These are phyloP conservation scores for Corvus moneduloides DNA, from an alignment of 2,113 vertebrate genomes.

Conservation along the genomic window DNA sequence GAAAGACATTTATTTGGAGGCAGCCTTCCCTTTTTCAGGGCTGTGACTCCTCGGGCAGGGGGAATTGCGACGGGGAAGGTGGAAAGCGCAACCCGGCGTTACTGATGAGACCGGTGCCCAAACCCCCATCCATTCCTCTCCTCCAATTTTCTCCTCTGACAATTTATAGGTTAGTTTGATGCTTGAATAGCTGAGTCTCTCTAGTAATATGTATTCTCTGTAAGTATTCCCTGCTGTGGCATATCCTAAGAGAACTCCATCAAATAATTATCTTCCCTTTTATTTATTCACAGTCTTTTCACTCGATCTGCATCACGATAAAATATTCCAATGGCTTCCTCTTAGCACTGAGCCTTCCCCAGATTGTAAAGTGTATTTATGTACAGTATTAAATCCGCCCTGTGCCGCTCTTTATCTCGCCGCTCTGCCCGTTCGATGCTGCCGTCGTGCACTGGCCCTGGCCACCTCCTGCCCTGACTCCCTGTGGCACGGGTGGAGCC, in stretches of 20 bases:
- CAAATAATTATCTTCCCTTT: slow-evolving; percentile 81
- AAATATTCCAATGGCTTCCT: slow-evolving; percentile 73
- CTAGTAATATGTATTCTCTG: slow-evolving; percentile 72
- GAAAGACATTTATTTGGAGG: slow-evolving; percentile 70
- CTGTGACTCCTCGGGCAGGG: slow-evolving; percentile 36
- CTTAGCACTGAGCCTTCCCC: slow-evolving; percentile 63
- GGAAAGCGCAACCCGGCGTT: slow-evolving; percentile 19
- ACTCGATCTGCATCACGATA: slow-evolving; percentile 80
- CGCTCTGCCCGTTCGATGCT: background rate
- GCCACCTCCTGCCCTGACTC: background rate
- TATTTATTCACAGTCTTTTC: slow-evolving; percentile 79
- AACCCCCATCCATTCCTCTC: slow-evolving; percentile 58
- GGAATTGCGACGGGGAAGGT: slow-evolving; percentile 41
- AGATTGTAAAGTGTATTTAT: slow-evolving; percentile 76
- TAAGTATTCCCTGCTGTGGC: slow-evolving; percentile 78
- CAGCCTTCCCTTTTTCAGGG: slow-evolving; percentile 44
- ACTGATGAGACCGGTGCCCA: slow-evolving; percentile 53
- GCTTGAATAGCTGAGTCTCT: slow-evolving; percentile 71
- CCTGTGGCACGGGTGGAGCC: accelerated
- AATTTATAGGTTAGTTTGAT: slow-evolving; percentile 74
- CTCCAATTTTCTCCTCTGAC: slow-evolving; percentile 70
- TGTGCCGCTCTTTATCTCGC: background rate
- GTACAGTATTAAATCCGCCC: slow-evolving; percentile 66
- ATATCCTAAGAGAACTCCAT: slow-evolving; percentile 78
- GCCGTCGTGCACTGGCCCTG: background rate